Conservation (phyloP, 2,113 vertebrate genomes). For the Coracopsis vasa region DNA sequence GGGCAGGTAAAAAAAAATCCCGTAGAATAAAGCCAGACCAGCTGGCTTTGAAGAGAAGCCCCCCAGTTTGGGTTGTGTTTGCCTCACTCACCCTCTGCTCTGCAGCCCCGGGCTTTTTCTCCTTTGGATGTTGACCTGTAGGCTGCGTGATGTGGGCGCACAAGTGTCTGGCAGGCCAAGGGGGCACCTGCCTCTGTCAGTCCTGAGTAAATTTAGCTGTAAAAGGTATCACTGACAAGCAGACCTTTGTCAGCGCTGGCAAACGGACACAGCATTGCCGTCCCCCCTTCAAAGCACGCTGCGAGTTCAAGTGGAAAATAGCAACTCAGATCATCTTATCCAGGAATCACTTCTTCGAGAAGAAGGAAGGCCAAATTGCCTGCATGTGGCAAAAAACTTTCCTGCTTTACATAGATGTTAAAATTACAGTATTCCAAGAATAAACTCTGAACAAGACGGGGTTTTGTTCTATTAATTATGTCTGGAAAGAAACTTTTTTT, state of each 20-base stretch:
- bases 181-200: constrained; percentile 91
- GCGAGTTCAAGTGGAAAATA: constrained; percentile 80
- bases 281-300: constrained; percentile 59
- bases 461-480: constrained; percentile 73
- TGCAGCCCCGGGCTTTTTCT: constrained; percentile 81
- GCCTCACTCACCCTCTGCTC: constrained; percentile 86
- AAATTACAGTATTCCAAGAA: constrained; percentile 72
- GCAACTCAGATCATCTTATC: constrained; percentile 59
- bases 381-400: constrained; percentile 61
- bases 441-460: constrained; percentile 66
- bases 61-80: constrained; percentile 89
- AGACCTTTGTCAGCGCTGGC: constrained; percentile 91
- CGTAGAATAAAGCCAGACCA: constrained; percentile 97
- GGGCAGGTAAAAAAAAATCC: constrained; percentile 81
- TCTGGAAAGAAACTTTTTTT: constrained; percentile 73
- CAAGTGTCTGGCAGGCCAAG: constrained; percentile 85
- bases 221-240: constrained; percentile 90
- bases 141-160: constrained; percentile 79
- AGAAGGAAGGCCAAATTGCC: constrained; percentile 57
- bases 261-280: constrained; percentile 75
- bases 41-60: constrained; percentile 99
- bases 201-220: constrained; percentile 95
- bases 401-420: constrained; percentile 54
- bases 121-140: constrained; percentile 80
- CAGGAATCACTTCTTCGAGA: constrained; percentile 65